Conservation (phyloP, 2,888 invertebrate genomes). For the Melanchra persicariae region DNA sequence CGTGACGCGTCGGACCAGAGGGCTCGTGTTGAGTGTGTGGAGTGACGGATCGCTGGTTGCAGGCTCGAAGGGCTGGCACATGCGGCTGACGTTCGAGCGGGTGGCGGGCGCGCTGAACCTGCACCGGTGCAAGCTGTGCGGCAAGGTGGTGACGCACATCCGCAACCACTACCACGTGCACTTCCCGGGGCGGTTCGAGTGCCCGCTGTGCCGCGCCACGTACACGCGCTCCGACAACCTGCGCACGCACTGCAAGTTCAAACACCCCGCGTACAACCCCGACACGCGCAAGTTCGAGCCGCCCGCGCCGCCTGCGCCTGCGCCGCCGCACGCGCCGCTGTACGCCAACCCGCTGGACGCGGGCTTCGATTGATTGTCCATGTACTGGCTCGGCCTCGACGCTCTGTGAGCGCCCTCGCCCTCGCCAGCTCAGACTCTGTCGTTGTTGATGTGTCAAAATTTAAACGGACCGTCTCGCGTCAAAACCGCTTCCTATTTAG, state of each 20-base stretch:
- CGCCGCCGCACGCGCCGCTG: slow-evolving; percentile 88
- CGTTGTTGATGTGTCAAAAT: slow-evolving; percentile 78
- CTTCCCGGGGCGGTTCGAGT: slow-evolving; percentile 97
- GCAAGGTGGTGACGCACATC: slow-evolving; percentile 98
- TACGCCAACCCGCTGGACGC: slow-evolving; percentile 91
- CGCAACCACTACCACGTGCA: slow-evolving; percentile 98
- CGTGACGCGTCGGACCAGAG: slow-evolving; percentile 52
- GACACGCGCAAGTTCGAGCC: slow-evolving; percentile 97
- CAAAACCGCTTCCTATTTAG: slow-evolving; percentile 86
- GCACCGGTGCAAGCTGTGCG: slow-evolving; percentile 98
- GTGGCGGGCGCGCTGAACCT: slow-evolving; percentile 97
- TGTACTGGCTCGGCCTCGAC: slow-evolving; percentile 86
- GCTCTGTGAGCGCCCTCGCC: slow-evolving; percentile 82
- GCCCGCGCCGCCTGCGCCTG: slow-evolving; percentile 90
- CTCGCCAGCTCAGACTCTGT: slow-evolving; percentile 69
- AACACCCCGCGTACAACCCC: slow-evolving; percentile 96
- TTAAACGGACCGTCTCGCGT: slow-evolving; percentile 81
- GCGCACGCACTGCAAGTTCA: slow-evolving; percentile 98
- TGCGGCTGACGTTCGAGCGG: slow-evolving; percentile 98
- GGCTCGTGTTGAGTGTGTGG: slow-evolving; percentile 59
- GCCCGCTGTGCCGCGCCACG: slow-evolving; percentile 97
- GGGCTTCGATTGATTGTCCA: slow-evolving; percentile 89
- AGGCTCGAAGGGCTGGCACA: slow-evolving; percentile 98
- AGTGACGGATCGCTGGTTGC: slow-evolving; percentile 91
- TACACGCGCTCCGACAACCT: slow-evolving; percentile 98